Conservation (phyloP, 2,888 invertebrate genomes). For the Andrena flavipes region DNA sequence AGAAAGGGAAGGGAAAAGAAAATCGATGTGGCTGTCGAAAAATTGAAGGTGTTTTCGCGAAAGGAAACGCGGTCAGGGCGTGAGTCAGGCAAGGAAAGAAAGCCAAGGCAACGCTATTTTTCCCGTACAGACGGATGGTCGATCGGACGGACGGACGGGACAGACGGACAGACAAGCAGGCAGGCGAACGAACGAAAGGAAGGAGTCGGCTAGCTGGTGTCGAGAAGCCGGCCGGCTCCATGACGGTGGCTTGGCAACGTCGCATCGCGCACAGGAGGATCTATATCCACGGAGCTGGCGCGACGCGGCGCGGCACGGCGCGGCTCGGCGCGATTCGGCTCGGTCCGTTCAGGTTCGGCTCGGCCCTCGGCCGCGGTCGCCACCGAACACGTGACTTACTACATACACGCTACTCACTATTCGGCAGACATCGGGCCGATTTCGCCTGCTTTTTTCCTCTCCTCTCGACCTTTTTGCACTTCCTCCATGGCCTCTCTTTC, state of each 20-base stretch:
- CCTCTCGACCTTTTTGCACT: conserved; percentile 32
- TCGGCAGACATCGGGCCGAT: conserved; percentile 74
- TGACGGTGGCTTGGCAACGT: conserved; percentile 67
- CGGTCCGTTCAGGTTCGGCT: conserved; percentile 30
- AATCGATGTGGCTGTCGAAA: conserved; percentile 12
- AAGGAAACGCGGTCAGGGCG: conserved; percentile 64
- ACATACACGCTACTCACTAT: conserved; percentile 67
- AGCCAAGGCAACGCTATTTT: conserved; percentile 74
- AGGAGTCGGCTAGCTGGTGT: conserved; percentile 21
- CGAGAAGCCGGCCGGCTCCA: conserved; percentile 63
- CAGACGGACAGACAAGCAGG: conserved; percentile 19
- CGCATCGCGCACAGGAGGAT: conserved; percentile 67
- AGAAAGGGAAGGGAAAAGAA: conserved; percentile 9
- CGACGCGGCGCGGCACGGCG: conserved; percentile 35
- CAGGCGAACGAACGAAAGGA: conserved; percentile 26
- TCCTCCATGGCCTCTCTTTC: conserved; percentile 12
- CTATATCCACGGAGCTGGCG: conserved; percentile 68
- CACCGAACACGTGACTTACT: conserved; percentile 79
- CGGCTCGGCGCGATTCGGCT: conserved; percentile 41
- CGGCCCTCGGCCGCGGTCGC: conserved; percentile 49
- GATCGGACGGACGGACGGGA: conserved; percentile 16
- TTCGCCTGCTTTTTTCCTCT: conserved; percentile 49
- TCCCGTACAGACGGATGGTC: conserved; percentile 56
- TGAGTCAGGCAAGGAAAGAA: conserved; percentile 64
- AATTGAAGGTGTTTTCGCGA: conserved; percentile 68